Evolutionary conservation across 2,113 vertebrate species (phyloP), one percentile per base, ranked within the genome.

Genomic region (Benitochromis conjunctus): DNA sequence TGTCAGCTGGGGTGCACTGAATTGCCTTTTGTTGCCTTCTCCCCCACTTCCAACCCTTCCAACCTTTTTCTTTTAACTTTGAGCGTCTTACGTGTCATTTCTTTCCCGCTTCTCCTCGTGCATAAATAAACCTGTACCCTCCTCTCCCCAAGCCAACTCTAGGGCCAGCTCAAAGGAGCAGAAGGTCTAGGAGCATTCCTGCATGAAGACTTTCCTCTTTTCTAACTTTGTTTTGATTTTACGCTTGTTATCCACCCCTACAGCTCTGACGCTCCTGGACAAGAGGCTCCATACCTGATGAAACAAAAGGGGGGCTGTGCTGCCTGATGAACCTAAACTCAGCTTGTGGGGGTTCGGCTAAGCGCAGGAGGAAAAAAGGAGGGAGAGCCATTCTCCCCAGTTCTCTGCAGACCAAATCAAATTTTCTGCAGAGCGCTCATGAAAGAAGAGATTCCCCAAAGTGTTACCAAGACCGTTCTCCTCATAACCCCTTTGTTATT

Each of bases 371-470:
- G 88, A 77, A 46, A 78, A 43, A 80, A 77, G 9, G 12, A 18
- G 1, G 34, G 60, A 62, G 83, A 36, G 3, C 69, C 79, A 87
- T 94, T 92, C 92, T 94, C 86, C 91, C 74, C 84, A 84, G 93
- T 95, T 95, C 92, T 93, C 92, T 90, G 85, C 89, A 88, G 90
- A 95, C 92, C 94, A 95, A 95, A 95, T 95, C 92, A 94, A 95
- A 96, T 96, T 96, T 95, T 93, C 92, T 79, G 91, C 88, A 91
- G 87, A 80, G 46, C 76, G 36, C 82, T 86, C 81, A 87, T 94
- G 89, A 94, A 90, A 93, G 91, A 92, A 77, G 62, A 88, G 84
- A 81, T 82, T 86, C 91, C 87, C 64, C 83, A 60, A 88, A 91
- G 88, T 55, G 86, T 88, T 64, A 79, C 86, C 91, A 85, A 53